Conservation (phyloP, 2,888 invertebrate species). For the Lapara coniferarum region DNA sequence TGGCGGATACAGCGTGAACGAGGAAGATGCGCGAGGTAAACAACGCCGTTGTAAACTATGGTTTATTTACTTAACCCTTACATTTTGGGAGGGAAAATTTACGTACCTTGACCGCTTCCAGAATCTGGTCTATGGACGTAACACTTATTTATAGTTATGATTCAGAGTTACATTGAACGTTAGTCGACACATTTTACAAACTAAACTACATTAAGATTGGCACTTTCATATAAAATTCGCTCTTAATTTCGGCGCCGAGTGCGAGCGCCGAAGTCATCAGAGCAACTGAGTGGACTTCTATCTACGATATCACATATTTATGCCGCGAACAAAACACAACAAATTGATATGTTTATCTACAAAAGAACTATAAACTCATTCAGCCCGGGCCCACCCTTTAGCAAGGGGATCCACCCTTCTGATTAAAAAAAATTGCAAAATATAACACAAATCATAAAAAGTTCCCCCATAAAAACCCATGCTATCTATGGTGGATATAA, state of each 20-base stretch:
- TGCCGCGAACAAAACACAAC: conserved; percentile 79
- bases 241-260: conserved; percentile 55
- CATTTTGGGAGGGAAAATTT: conserved; percentile 32
- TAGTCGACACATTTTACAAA: conserved; percentile 34
- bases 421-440: conserved; percentile 81
- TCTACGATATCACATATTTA: conserved; percentile 75
- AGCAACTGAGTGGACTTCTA: conserved; percentile 62
- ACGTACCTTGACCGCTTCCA: conserved; percentile 21
- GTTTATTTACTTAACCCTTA: conserved; percentile 49
- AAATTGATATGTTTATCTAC: conserved; percentile 84
- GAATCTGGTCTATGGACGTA: not conserved
- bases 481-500: conserved; percentile 61
- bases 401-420: conserved; percentile 79
- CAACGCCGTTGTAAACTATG: conserved; percentile 52
- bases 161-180: conserved; percentile 1
- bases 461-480: conserved; percentile 55
- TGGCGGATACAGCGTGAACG: conserved; percentile 62
- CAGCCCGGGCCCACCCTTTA: conserved; percentile 78
- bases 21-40: conserved; percentile 60
- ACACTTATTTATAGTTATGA: conserved; percentile 16
- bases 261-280: conserved; percentile 66
- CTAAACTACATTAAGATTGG: conserved; percentile 40
- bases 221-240: conserved; percentile 53
- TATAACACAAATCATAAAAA: conserved; percentile 81
- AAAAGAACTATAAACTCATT: conserved; percentile 80